phyloP scores from a whole-genome alignment of 2,797 vertebrate species.

The Toxotes lorentzi region DNA sequence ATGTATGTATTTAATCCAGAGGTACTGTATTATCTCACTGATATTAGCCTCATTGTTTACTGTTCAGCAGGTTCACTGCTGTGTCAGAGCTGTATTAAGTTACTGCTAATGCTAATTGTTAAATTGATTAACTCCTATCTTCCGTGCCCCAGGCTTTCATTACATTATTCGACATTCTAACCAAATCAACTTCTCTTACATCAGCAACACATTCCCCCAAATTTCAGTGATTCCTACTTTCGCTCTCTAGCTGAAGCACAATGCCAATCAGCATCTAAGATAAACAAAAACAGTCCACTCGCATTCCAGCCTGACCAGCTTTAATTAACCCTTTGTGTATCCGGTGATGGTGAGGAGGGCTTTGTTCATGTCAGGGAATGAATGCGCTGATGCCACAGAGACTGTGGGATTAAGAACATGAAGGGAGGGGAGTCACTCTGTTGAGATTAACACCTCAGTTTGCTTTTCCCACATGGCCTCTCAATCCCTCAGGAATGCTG shows the following conservation, averaged over 20 bases:
- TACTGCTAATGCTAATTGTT: neutral
- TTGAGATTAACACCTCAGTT: slow-evolving; percentile 74
- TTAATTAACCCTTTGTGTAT: slow-evolving; percentile 65
- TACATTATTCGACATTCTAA: neutral
- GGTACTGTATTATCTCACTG: neutral
- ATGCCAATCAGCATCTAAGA: slow-evolving; percentile 3
- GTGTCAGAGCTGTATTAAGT: neutral
- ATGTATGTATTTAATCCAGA: neutral
- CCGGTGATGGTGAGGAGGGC: slow-evolving; percentile 26
- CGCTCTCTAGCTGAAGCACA: neutral
- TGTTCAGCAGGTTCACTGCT: neutral
- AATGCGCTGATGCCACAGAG: slow-evolving; percentile 52
- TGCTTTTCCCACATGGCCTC: slow-evolving; percentile 74
- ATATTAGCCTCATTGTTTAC: neutral
- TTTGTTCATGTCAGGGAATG: slow-evolving; percentile 42
- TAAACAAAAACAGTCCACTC: slow-evolving; percentile 10
- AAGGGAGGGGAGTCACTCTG: slow-evolving; percentile 56
- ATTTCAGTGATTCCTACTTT: neutral
- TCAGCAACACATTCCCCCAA: neutral
- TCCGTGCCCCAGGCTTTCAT: neutral
- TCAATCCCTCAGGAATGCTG: slow-evolving; percentile 71
- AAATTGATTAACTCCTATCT: neutral
- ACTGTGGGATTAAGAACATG: slow-evolving; percentile 67
- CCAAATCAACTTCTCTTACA: neutral
- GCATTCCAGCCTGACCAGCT: slow-evolving; percentile 47